Evolutionary conservation across 2,888 invertebrate genomes (phyloP), one percentile per base, ranked within the genome.

Genomic region (Cacoxenus indagator): DNA sequence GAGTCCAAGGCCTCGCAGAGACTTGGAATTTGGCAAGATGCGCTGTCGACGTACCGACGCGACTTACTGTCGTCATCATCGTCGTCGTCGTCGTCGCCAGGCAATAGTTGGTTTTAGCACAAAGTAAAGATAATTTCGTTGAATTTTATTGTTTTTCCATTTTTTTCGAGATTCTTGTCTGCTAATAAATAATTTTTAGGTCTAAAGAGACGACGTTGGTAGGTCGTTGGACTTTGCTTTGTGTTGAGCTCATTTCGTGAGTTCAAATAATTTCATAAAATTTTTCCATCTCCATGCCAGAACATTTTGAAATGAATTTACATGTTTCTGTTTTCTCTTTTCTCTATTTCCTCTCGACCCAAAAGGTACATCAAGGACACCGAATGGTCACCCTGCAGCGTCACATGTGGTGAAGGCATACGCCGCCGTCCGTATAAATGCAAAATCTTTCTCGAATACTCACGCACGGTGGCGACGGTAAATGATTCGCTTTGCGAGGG

Each of bases 361-460:
- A n/a, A n/a, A n/a, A 97, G 98, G 86, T 98, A 95, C 90, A 94
- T 97, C 83, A 93, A 95, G 73, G 96, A 96, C 70, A 89, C 88
- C 9, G 94, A 95, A 66, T 98, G 97, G 97, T 93, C 96, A 1
- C 92, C 94, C 0, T 99, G 98, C 89, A 96, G 95, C 79, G 94
- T 94, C 0, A 93, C 94, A 0, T 98, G 98, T 85, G 98, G 98
- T 0, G 94, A 95, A 86, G 98, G 98, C 0, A 90, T 94, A 77
- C 90, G 94, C n/a, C 93, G 92, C 74, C 92, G 97, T 37, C 92
- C 93, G 78, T 97, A 97, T n/a, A 93, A 94, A 78, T 99, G 99
- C 89, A 96, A 96, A 90, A 97, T 98, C 81, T 97, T 95, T 88
- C 90, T 98, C 72, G 96, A 96, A 87, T 97, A 96, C 88, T 95